Evolutionary conservation across 2,797 vertebrate species (phyloP).

Genomic region (Mus spretus): DNA sequence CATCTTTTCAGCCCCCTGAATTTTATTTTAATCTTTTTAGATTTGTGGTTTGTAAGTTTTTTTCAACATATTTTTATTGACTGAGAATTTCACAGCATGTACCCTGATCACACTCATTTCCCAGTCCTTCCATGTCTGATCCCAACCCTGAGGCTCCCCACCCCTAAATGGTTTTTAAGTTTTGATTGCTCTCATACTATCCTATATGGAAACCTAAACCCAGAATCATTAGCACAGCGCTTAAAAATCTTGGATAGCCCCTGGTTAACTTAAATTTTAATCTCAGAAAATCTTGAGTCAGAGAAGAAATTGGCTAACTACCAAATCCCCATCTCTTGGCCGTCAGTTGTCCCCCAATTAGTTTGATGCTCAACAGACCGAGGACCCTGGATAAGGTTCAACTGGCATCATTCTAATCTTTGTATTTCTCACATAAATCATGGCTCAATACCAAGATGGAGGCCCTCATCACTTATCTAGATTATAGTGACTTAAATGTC

Average conservation of each 20-base stretch:
- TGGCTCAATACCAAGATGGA: constrained; percentile 23
- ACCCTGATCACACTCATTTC: no score
- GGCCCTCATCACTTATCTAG: constrained; percentile 44
- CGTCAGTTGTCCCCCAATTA: constrained; percentile 73
- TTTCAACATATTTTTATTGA: no score
- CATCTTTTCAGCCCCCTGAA: background rate
- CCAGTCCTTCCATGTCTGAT: no score
- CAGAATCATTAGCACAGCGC: background rate
- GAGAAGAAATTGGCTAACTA: constrained; percentile 69
- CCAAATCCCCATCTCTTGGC: constrained; percentile 72
- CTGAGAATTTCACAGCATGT: no score
- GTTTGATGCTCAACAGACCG: constrained; percentile 76
- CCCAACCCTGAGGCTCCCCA: no score
- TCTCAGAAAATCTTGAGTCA: constrained; percentile 60
- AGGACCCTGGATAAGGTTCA: constrained; percentile 70
- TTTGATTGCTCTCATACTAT: background rate
- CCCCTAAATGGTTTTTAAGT: background rate
- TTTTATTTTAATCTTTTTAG: constrained; percentile 21
- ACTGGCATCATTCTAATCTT: constrained; percentile 64
- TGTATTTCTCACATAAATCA: constrained; percentile 57
- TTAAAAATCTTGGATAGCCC: constrained; percentile 43
- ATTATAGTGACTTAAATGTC: constrained; percentile 27
- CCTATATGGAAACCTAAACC: constrained; percentile 38
- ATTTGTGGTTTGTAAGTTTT: background rate
- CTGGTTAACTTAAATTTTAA: constrained; percentile 5